phyloP scores from a whole-genome alignment of 2,888 invertebrate species.

The Calliopum simillimum region DNA sequence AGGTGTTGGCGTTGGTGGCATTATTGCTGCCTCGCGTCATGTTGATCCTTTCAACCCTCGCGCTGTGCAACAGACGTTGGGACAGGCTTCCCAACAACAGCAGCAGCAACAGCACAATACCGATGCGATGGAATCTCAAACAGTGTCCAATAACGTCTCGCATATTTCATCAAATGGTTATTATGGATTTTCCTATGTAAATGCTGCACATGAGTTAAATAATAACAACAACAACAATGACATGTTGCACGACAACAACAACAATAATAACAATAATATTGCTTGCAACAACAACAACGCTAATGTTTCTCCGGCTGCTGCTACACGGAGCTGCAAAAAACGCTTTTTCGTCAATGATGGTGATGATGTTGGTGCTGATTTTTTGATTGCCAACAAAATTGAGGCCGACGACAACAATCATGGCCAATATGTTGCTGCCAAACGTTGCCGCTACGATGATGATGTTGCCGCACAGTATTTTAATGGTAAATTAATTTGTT shows the following conservation, averaged over 20 bases:
- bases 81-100: slow-evolving; percentile 11
- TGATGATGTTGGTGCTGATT: slow-evolving; percentile 15
- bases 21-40: slow-evolving; percentile 40
- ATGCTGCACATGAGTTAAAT: slow-evolving; percentile 48
- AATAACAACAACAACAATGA: slow-evolving; percentile 48
- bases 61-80: slow-evolving; percentile 41
- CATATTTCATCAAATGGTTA: slow-evolving; percentile 62
- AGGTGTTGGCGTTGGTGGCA: slow-evolving; percentile 28
- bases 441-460: slow-evolving; percentile 62
- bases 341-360: slow-evolving; percentile 52
- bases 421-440: slow-evolving; percentile 46
- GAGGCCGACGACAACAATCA: slow-evolving; percentile 26
- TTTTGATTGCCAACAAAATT: slow-evolving; percentile 8
- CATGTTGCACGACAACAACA: slow-evolving; percentile 39
- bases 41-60: slow-evolving; percentile 61
- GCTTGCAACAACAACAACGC: slow-evolving; percentile 41
- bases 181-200: slow-evolving; percentile 59
- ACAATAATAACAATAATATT: slow-evolving; percentile 48
- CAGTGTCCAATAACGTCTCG: slow-evolving; percentile 44
- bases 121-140: neutral
- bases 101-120: neutral
- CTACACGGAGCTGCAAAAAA: slow-evolving; percentile 59
- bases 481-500: slow-evolving; percentile 54
- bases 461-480: slow-evolving; percentile 60
- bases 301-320: neutral